Base-by-base conservation (phyloP, 2,888 invertebrate genomes). In the Drosophila meridionalis region DNA sequence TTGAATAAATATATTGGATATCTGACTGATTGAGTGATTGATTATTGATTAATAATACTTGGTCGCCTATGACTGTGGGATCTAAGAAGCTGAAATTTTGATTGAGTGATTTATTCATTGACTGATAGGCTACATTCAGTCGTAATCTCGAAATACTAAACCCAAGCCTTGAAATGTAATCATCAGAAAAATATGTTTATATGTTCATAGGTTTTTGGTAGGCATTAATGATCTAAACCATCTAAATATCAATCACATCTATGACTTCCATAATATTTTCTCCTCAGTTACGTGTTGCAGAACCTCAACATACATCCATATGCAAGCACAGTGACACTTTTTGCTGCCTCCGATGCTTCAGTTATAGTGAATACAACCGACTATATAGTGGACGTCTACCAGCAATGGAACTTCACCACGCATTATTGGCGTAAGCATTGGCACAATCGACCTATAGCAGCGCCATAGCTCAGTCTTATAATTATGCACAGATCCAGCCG, bases 281-380 rank as follows among this genome's bases (percentile, higher is more conserved):
- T 14, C 20, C 34, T 0, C 56, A 94, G 94, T 14, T 93, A 93
- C 79, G 92, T 96, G 2, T 89, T 96, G 38, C 95, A 96, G 59
- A 93, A 94, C 55, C 93, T 96, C 30, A 96, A 96, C 87, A 94
- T 97, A 11, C 94, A 95, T 82, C 95, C 94, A 73, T 96, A 94
- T 86, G 96, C 95, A 52, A 96, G 96, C 68, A 95, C 95, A 76
- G 94, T 95, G 20, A 96, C 96, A 0, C 80, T 97, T 32, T 92
- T 96, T 5, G 95, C 94, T 76, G 96, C 95, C 0, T 94, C 93
- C 63, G 95, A 96, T 92, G 95, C 95, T 56, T 92, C 92, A 34
- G 69, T 95, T 9, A 94, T 96, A 48, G 94, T 96, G 1, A 95
- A 96, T 77, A 94, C 94, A 47, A 96, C 95, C 4, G 94, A 94